A percentile compares a stretch with the other conserved stretches of the same genome.
These are phyloP conservation scores for Aleiodes testaceus DNA, from an alignment of 2,888 invertebrate genomes.

Conservation along the genomic window DNA sequence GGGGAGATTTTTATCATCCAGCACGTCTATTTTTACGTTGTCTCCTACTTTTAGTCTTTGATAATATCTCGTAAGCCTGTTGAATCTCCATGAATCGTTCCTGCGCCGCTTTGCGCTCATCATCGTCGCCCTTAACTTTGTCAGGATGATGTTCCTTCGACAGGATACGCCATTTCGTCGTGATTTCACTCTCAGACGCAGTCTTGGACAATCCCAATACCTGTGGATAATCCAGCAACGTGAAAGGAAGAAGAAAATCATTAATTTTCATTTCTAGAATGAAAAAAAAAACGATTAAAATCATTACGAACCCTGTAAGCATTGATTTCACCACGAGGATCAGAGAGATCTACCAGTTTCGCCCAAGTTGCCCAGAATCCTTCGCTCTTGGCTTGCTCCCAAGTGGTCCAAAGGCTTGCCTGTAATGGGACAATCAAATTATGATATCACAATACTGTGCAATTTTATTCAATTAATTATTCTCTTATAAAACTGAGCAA, in stretches of 20 bases:
- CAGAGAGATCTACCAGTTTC: constrained; percentile 88
- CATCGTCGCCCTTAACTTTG: constrained; percentile 84
- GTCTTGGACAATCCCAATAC: constrained; percentile 85
- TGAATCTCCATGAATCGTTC: constrained; percentile 94
- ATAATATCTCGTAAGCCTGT: constrained; percentile 91
- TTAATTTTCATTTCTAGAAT: neutral
- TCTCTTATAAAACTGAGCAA: too few relatives aligned
- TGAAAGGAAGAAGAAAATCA: constrained; percentile 29
- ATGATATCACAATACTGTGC: neutral
- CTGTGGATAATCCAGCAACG: constrained; percentile 68
- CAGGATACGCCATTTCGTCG: constrained; percentile 84
- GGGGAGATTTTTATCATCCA: constrained; percentile 48
- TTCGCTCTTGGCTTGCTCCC: constrained; percentile 85
- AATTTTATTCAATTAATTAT: neutral
- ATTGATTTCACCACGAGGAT: constrained; percentile 93
- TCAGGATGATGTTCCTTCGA: constrained; percentile 94
- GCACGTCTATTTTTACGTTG: constrained; percentile 83
- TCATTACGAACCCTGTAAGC: constrained; percentile 81
- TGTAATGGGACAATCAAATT: constrained; percentile 42
- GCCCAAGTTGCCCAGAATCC: constrained; percentile 89
- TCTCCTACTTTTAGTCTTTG: constrained; percentile 86
- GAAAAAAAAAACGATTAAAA: too few relatives aligned
- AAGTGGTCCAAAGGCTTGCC: constrained; percentile 79
- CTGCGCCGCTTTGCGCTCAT: constrained; percentile 82
- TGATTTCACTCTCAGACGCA: constrained; percentile 90